These are phyloP conservation scores for Nymphicus hollandicus DNA, from an alignment of 2,113 vertebrate genomes.

Conservation along the genomic window DNA sequence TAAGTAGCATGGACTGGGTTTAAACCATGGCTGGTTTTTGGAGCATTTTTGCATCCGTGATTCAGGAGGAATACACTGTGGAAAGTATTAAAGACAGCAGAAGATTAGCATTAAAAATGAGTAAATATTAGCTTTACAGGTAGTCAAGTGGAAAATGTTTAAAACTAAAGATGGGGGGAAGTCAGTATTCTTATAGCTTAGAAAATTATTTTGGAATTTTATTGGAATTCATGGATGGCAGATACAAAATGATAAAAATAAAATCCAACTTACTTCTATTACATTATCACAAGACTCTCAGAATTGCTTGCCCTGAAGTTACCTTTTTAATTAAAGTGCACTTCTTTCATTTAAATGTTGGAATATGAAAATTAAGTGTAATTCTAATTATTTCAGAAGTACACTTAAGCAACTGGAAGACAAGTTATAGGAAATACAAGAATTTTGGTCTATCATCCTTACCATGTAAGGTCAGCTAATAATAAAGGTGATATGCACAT, in stretches of 20 bases:
- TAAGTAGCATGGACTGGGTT: neutral
- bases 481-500: neutral
- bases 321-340: constrained; percentile 59
- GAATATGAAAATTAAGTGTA: constrained; percentile 52
- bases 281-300: constrained; percentile 30
- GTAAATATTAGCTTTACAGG: neutral
- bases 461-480: neutral
- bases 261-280: constrained; percentile 9
- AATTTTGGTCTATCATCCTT: neutral
- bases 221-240: neutral
- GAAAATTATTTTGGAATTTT: neutral
- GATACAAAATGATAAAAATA: constrained; percentile 3
- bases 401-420: constrained; percentile 15
- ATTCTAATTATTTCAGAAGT: neutral
- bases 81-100: neutral
- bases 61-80: neutral
- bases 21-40: neutral
- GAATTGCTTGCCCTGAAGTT: constrained; percentile 44
- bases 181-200: neutral
- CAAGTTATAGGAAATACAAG: neutral
- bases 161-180: neutral
- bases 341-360: constrained; percentile 48
- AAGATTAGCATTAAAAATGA: neutral
- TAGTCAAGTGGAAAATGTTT: neutral
- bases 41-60: neutral